A percentile compares a stretch with the other conserved stretches of the same genome.
Evolutionary conservation across 2,797 vertebrate genomes (phyloP).

Genomic region (Sebastes steindachneri): DNA sequence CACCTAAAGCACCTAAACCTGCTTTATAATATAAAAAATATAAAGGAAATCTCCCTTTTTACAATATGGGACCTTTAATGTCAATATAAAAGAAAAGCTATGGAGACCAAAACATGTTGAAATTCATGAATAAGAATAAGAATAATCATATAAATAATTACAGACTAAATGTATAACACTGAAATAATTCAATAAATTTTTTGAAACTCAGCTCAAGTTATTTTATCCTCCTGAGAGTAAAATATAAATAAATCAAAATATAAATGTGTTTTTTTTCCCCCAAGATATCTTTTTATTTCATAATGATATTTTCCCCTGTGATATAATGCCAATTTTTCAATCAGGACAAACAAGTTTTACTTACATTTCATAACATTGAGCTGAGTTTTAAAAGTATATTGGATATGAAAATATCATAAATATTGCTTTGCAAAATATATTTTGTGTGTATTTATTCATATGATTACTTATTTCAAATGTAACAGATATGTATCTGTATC

Average conservation of each 20-base stretch:
- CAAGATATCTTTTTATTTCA: not conserved
- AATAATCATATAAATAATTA: not conserved
- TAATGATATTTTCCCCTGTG: not conserved
- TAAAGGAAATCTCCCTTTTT: too few species aligned
- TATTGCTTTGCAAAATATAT: not conserved
- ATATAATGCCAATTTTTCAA: not conserved
- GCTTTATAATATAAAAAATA: too few species aligned
- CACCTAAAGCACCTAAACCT: accelerated
- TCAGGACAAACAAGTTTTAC: not conserved
- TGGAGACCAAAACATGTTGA: not conserved
- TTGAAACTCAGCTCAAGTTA: not conserved
- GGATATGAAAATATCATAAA: too few species aligned
- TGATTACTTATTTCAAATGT: not conserved
- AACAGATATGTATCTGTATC: not conserved
- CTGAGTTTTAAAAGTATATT: not conserved
- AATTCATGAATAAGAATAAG: not conserved
- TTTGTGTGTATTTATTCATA: not conserved
- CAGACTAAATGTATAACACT: not conserved
- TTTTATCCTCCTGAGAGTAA: not conserved
- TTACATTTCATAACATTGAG: not conserved
- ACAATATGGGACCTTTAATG: not conserved
- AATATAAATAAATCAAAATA: too few species aligned
- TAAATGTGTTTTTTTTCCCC: too few species aligned
- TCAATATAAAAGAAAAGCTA: not conserved
- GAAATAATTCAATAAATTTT: not conserved